These are phyloP conservation scores for Eublepharis macularius DNA, from an alignment of 2,113 vertebrate genomes.

Conservation along the genomic window DNA sequence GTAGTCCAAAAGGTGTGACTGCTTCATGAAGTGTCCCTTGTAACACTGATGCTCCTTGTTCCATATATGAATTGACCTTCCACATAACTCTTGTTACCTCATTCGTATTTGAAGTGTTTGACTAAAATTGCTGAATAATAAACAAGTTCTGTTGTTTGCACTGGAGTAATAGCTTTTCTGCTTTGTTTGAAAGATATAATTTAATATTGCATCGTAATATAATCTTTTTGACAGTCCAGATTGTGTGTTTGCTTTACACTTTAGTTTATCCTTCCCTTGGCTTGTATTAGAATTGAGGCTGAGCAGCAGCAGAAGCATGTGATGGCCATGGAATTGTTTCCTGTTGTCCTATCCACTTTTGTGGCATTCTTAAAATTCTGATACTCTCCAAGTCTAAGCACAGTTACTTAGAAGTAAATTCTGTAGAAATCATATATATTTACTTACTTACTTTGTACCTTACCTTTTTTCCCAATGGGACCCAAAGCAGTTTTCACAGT, in stretches of 20 bases:
- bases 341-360: not conserved
- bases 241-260: not conserved
- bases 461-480: no score
- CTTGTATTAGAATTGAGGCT: not conserved
- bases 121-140: slow-evolving; percentile 9
- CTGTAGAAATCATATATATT: not conserved
- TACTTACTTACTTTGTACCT: no score
- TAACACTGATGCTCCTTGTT: fast-evolving
- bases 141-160: not conserved
- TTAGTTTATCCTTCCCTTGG: not conserved
- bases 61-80: not conserved
- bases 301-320: no score
- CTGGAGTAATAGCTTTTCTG: not conserved
- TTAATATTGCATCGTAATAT: no score
- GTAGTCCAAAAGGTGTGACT: not conserved
- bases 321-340: not conserved
- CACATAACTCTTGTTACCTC: fast-evolving
- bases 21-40: not conserved
- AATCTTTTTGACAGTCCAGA: not conserved
- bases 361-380: not conserved
- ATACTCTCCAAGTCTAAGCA: not conserved
- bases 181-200: not conserved
- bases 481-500: no score
- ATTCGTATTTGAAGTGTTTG: not conserved
- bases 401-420: not conserved